Conservation (phyloP, 2,797 vertebrate genomes). For the Vultur gryphus region DNA sequence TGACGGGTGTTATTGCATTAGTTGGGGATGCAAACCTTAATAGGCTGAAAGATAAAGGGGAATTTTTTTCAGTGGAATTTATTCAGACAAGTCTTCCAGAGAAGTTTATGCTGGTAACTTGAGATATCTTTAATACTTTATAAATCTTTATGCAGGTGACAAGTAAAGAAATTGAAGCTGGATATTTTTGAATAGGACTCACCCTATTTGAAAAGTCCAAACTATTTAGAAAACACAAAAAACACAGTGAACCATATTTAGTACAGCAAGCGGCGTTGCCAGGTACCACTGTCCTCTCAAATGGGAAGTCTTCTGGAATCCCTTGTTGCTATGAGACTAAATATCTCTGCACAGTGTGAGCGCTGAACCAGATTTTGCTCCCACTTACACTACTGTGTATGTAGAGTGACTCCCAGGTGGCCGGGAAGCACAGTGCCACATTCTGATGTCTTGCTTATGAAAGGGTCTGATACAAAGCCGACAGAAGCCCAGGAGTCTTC, state of each 20-base stretch:
- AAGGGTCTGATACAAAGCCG: not conserved
- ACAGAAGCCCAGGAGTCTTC: not conserved
- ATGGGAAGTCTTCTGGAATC: constrained; percentile 53
- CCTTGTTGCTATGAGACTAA: constrained; percentile 63
- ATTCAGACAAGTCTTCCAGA: not conserved
- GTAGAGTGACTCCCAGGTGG: not conserved
- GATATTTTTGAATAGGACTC: not conserved
- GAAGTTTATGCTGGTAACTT: not conserved
- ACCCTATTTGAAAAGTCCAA: not conserved
- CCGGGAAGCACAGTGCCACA: not conserved
- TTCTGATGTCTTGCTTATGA: not conserved
- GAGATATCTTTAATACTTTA: not conserved
- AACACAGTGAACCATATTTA: not conserved
- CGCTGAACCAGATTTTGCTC: constrained; percentile 17
- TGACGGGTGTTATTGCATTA: not conserved
- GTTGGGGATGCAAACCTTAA: not conserved
- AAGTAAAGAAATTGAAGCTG: not conserved
- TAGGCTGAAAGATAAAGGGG: not conserved
- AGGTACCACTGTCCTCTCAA: constrained; percentile 45
- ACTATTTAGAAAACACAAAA: not conserved
- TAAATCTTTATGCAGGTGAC: not conserved
- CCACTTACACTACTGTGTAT: not conserved
- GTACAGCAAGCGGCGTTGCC: constrained; percentile 1
- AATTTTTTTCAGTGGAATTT: not conserved
- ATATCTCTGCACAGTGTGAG: not conserved